Percentiles rank a stretch among this genome's conserved stretches.
Conservation (phyloP, 2,888 invertebrate species). For the Lasioglossum lativentre region DNA sequence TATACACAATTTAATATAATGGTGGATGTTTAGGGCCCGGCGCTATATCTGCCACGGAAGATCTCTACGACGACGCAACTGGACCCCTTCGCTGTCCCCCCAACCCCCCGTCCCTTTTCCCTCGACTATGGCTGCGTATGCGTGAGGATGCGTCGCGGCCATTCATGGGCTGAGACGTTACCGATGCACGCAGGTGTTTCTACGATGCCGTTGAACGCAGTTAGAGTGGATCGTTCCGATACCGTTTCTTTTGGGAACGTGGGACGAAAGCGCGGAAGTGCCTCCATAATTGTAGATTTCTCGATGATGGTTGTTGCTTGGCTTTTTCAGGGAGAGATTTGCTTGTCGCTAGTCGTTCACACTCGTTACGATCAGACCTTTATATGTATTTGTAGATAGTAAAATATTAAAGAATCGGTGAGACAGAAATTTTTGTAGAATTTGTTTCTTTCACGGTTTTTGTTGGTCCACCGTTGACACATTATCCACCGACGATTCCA, state of each 20-base stretch:
- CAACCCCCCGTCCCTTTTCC: constrained; percentile 14
- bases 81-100: constrained; percentile 30
- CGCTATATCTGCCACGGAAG: constrained; percentile 73
- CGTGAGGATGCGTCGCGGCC: constrained; percentile 3
- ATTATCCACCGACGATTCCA: too few species aligned
- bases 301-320: neutral
- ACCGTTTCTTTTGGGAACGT: constrained; percentile 4
- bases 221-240: neutral
- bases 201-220: constrained; percentile 1
- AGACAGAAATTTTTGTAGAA: too few species aligned
- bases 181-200: constrained; percentile 27
- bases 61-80: constrained; percentile 67
- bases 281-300: neutral
- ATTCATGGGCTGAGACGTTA: constrained; percentile 26
- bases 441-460: too few species aligned
- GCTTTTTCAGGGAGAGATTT: neutral
- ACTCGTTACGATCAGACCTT: neutral
- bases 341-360: neutral
- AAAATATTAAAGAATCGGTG: too few species aligned
- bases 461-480: too few species aligned
- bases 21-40: constrained; percentile 80
- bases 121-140: constrained; percentile 15
- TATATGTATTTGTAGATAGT: too few species aligned
- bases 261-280: neutral
- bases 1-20: constrained; percentile 84